Conservation (phyloP, 1,140 invertebrate species). For the Conus betulinus region DNA sequence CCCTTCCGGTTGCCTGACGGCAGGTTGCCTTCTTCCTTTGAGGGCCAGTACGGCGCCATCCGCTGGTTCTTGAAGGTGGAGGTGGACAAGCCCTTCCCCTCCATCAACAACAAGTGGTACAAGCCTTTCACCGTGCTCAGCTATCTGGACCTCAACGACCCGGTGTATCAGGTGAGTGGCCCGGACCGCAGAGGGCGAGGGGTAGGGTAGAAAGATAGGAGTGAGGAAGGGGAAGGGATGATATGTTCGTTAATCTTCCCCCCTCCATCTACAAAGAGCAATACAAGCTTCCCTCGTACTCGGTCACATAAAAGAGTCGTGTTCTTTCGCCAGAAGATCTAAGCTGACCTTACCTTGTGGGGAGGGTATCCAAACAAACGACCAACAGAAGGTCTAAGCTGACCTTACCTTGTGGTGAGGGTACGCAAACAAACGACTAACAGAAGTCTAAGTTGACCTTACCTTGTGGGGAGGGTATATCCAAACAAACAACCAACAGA, state of each 20-base stretch:
- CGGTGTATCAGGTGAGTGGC: conserved; percentile 31
- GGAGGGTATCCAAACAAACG: no score
- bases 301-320: not conserved
- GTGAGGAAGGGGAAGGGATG: not conserved
- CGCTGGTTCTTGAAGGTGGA: conserved; percentile 46
- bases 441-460: no score
- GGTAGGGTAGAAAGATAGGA: not conserved
- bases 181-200: not conserved
- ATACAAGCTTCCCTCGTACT: not conserved
- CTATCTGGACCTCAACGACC: conserved; percentile 38
- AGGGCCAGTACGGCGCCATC: conserved; percentile 47
- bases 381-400: no score
- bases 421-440: no score
- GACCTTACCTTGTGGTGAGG: no score
- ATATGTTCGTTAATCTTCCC: not conserved
- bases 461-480: no score
- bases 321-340: no score
- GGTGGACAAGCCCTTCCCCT: conserved; percentile 45
- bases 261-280: not conserved
- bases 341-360: no score
- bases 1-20: conserved; percentile 31
- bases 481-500: no score
- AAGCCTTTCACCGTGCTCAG: conserved; percentile 42
- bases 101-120: conserved; percentile 43
- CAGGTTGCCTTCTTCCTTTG: conserved; percentile 44